These are phyloP conservation scores for Epistrophella euchroma DNA, from an alignment of 2,888 invertebrate species.

Conservation along the genomic window DNA sequence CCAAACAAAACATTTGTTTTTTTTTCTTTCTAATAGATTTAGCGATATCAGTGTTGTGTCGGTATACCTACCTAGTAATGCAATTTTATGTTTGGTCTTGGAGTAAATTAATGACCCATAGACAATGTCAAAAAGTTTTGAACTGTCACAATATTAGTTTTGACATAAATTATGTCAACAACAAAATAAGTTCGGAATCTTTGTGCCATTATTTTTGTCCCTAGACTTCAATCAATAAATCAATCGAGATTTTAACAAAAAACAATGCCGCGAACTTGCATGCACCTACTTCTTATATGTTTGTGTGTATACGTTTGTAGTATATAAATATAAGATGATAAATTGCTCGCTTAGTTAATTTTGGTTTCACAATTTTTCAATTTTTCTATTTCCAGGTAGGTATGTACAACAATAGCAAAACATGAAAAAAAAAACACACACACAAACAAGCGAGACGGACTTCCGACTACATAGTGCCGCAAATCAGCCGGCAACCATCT, in stretches of 20 bases:
- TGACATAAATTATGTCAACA: conserved; percentile 27
- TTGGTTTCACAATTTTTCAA: conserved; percentile 70
- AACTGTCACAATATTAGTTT: conserved; percentile 40
- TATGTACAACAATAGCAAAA: conserved; percentile 35
- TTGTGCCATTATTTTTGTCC: conserved; percentile 5
- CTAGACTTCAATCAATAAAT: conserved; percentile 39
- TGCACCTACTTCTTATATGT: background rate
- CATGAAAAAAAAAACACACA: conserved; percentile 33
- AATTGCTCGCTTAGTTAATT: conserved; percentile 57
- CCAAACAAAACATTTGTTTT: background rate
- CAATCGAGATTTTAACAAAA: conserved; percentile 54
- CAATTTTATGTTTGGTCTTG: background rate
- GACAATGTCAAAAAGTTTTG: conserved; percentile 32
- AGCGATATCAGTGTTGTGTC: background rate
- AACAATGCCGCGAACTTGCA: conserved; percentile 49
- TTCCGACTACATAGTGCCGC: conserved; percentile 59
- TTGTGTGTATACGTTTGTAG: background rate
- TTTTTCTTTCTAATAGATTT: background rate
- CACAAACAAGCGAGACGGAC: conserved; percentile 66
- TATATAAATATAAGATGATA: conserved; percentile 23
- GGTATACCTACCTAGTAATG: background rate
- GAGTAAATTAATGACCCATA: conserved; percentile 24
- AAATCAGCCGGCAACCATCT: conserved; percentile 60
- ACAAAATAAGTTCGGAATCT: background rate
- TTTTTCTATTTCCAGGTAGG: conserved; percentile 61